These are phyloP conservation scores for Mamestra brassicae DNA, from an alignment of 2,888 invertebrate species.

Conservation along the genomic window DNA sequence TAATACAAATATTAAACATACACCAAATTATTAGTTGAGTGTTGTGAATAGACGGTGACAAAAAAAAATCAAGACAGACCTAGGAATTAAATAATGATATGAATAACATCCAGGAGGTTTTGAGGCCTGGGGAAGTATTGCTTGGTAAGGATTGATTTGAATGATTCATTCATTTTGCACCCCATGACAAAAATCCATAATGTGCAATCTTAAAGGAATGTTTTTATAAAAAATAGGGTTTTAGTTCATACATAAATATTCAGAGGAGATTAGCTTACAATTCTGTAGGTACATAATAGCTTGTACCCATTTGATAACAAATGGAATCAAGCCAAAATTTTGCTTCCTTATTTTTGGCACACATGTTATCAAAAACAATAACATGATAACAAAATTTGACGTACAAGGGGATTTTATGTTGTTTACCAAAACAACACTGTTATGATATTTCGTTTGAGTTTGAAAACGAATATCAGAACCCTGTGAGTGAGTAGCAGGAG, in stretches of 20 bases:
- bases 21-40: neutral
- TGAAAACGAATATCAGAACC: constrained; percentile 3
- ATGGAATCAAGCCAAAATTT: constrained; percentile 13
- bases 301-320: neutral
- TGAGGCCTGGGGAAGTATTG: too few relatives aligned
- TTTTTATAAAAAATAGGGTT: neutral
- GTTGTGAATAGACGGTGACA: neutral
- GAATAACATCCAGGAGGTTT: neutral
- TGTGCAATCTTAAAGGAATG: too few relatives aligned
- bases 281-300: neutral
- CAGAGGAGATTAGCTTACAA: constrained; percentile 2
- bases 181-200: too few relatives aligned
- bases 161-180: too few relatives aligned
- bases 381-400: constrained; percentile 2
- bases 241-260: neutral
- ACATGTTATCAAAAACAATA: constrained; percentile 13
- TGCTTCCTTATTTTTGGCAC: neutral
- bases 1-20: neutral
- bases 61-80: neutral
- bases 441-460: neutral
- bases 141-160: too few relatives aligned
- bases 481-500: neutral
- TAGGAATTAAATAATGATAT: neutral
- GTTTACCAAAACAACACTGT: constrained; percentile 16
- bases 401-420: neutral